These are phyloP conservation scores for Gambusia holbrooki DNA, from an alignment of 2,113 vertebrate species.

Conservation along the genomic window DNA sequence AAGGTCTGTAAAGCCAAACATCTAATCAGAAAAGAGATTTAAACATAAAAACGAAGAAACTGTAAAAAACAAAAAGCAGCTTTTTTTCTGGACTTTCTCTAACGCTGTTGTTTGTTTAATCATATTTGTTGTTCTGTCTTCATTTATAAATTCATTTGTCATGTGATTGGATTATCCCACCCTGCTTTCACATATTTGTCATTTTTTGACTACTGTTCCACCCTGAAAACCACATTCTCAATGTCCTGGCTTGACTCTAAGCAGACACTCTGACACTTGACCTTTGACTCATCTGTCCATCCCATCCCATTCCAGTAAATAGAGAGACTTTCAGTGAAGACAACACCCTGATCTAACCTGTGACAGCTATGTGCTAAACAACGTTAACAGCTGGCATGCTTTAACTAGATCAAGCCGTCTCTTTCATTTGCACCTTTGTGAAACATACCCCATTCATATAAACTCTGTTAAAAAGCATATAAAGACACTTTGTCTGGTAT, in stretches of 20 bases:
- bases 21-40: background rate
- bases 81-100: background rate
- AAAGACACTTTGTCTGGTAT: constrained; percentile 1
- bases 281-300: constrained; percentile 20
- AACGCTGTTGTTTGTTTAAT: background rate
- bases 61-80: background rate
- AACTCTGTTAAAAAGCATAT: background rate
- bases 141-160: background rate
- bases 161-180: background rate
- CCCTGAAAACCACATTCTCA: constrained; percentile 12
- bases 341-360: constrained; percentile 21
- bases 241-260: constrained; percentile 16
- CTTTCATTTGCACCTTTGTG: constrained; percentile 12
- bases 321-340: background rate
- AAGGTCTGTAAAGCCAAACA: too few relatives aligned
- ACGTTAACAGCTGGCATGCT: constrained; percentile 7
- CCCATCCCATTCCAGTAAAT: constrained; percentile 25
- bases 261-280: constrained; percentile 43
- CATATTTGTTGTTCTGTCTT: background rate
- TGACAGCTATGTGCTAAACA: background rate
- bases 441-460: background rate
- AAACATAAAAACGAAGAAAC: background rate
- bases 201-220: constrained; percentile 22
- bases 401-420: background rate
- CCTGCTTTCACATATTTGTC: constrained; percentile 11